These are phyloP conservation scores for Montipora capricornis DNA, from an alignment of 64 coral and sea anemone genomes.

Conservation along the genomic window DNA sequence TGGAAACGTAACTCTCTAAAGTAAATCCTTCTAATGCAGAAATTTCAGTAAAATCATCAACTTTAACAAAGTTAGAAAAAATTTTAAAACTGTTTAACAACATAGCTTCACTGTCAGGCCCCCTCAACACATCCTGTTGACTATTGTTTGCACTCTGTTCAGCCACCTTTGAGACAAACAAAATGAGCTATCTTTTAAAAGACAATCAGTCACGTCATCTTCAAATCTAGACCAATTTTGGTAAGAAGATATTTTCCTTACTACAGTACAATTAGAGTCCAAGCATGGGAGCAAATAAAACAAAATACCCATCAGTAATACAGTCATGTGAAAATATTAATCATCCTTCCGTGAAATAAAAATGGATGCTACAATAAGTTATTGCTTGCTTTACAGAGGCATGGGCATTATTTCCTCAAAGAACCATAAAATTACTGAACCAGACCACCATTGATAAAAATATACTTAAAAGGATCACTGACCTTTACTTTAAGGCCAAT, in stretches of 20 bases:
- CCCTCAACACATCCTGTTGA: background rate
- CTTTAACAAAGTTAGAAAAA: slow-evolving; percentile 51
- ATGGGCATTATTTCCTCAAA: slow-evolving; percentile 6
- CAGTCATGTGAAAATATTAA: background rate
- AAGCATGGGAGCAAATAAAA: too few relatives aligned
- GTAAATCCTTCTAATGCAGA: slow-evolving; percentile 69
- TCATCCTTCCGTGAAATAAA: background rate
- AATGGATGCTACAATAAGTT: background rate
- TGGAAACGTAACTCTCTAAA: slow-evolving; percentile 23
- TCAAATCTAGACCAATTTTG: too few relatives aligned
- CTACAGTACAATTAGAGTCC: too few relatives aligned
- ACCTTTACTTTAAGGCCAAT: background rate
- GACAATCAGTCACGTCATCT: too few relatives aligned
- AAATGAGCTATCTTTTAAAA: too few relatives aligned
- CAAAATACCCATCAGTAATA: background rate
- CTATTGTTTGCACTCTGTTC: too few relatives aligned
- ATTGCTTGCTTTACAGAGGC: background rate
- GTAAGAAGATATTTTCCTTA: too few relatives aligned
- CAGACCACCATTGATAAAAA: background rate
- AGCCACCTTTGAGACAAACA: too few relatives aligned
- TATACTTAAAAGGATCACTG: background rate
- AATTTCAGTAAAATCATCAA: slow-evolving; percentile 68
- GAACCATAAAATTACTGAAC: slow-evolving; percentile 3
- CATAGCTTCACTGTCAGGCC: background rate
- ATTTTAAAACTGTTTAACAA: slow-evolving; percentile 56